These are phyloP conservation scores for Diarsia rubi DNA, from an alignment of 2,888 invertebrate species.

Conservation along the genomic window DNA sequence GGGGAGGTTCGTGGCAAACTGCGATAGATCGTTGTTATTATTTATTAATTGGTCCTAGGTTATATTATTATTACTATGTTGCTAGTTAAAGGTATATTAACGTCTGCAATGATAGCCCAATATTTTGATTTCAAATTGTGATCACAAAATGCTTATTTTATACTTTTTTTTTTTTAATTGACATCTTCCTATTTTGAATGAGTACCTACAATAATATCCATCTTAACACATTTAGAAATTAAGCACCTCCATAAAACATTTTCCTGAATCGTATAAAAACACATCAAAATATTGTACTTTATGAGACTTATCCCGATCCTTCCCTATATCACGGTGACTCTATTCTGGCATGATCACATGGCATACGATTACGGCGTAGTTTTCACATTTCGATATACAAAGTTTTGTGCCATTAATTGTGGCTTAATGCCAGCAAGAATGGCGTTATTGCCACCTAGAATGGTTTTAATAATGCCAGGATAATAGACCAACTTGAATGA, in stretches of 20 bases:
- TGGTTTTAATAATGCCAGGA: slow-evolving; percentile 51
- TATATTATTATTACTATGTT: slow-evolving; percentile 21
- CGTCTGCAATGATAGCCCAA: neutral
- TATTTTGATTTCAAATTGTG: neutral
- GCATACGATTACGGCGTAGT: slow-evolving; percentile 58
- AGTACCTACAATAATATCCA: neutral
- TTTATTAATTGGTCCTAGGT: slow-evolving; percentile 13
- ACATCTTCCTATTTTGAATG: neutral
- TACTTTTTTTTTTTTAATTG: neutral
- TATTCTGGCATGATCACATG: slow-evolving; percentile 57
- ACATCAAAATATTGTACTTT: neutral
- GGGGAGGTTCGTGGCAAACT: slow-evolving; percentile 31
- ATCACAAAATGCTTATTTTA: neutral
- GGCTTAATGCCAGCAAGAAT: slow-evolving; percentile 48
- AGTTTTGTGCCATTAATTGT: slow-evolving; percentile 59
- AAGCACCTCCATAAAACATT: neutral
- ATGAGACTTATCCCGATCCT: slow-evolving; percentile 9
- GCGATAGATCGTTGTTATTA: slow-evolving; percentile 11
- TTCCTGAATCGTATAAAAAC: neutral
- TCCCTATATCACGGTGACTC: neutral
- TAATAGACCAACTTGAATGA: slow-evolving; percentile 47
- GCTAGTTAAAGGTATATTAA: neutral
- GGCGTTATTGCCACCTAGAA: slow-evolving; percentile 45
- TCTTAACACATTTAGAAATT: neutral
- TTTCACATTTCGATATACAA: slow-evolving; percentile 61